Base-by-base conservation (phyloP, 2,888 invertebrate genomes). In the Anthophora plumipes region DNA sequence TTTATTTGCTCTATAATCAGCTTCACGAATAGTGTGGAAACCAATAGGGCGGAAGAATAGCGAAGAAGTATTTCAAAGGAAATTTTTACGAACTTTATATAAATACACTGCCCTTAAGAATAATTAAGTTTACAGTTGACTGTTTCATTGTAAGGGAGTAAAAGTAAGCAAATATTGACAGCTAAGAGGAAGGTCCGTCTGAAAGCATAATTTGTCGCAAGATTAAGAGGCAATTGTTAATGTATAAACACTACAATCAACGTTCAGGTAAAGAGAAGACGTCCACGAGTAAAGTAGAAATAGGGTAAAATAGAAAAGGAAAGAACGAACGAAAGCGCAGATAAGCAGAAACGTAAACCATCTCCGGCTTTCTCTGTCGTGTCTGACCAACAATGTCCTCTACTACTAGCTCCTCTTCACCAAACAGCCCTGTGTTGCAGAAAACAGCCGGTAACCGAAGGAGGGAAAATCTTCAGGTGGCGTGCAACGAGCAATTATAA, bases 401-500 rank as follows among this genome's bases (percentile, higher is more conserved):
- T 48, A 52, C 50, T n/a, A 59, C 68, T 68, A 12, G 22, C 46
- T 5, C 0, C 11, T 60, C 46, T 31, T 57, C 43, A 31, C 17
- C 46, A 50, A 41, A n/a, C 43, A 12, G n/a, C 39, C 25, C 20
- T 25, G 11, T 41, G 6, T 25, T 4, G 25, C 17, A 14, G 20
- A 39, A 31, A 50, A 61, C 20, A 37, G 12, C 31, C n/a, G 57
- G 12, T 9, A 31, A 31, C 31, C 31, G 2, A 4, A 31, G 31
- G 31, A 20, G 20, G 4, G n/a, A 41, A 17, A 50, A 22, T 17
- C 31, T 55, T 17, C 9, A 22, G 14, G 7, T 61, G 22, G 31
- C 12, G 17, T 67, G 37, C 46, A 60, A 66, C 37, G 43, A 14
- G 46, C 25, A 63, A 46, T 78, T 76, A 76, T 68, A 78, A 78